phyloP scores from a whole-genome alignment of 2,113 vertebrate genomes.

The Leptobrachium ailaonicum region DNA sequence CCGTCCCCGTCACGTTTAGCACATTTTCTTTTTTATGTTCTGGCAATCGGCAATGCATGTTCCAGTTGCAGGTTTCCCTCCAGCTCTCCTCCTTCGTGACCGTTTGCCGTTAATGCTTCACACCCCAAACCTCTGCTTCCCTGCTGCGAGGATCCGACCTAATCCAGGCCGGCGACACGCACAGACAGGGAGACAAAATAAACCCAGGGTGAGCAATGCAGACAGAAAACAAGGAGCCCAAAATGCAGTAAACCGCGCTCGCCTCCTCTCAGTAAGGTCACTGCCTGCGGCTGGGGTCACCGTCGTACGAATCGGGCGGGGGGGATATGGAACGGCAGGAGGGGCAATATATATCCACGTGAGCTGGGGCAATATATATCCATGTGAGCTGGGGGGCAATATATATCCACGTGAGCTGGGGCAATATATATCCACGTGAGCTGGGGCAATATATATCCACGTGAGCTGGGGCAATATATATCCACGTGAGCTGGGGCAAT shows the following conservation, averaged over 20 bases:
- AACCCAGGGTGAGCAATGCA: slow-evolving; percentile 20
- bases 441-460: no score
- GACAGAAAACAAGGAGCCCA: slow-evolving; percentile 16
- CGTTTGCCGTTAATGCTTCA: neutral
- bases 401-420: no score
- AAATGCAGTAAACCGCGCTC: slow-evolving; percentile 7
- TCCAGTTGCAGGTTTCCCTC: neutral
- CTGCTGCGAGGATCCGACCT: slow-evolving; percentile 20
- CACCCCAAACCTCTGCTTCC: slow-evolving; percentile 21
- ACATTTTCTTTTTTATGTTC: neutral
- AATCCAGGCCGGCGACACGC: slow-evolving; percentile 39
- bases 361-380: no score
- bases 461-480: no score
- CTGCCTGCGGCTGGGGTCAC: neutral
- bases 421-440: no score
- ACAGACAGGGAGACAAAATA: slow-evolving; percentile 44
- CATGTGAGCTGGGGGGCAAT: no score
- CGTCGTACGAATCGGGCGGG: neutral
- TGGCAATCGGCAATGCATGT: neutral
- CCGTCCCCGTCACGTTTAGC: no score
- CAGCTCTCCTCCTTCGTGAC: neutral
- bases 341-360: no score
- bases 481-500: no score
- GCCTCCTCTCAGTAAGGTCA: neutral
- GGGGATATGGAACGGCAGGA: neutral